Conservation (phyloP, 1,140 invertebrate genomes). For the Drosophila sp. region DNA sequence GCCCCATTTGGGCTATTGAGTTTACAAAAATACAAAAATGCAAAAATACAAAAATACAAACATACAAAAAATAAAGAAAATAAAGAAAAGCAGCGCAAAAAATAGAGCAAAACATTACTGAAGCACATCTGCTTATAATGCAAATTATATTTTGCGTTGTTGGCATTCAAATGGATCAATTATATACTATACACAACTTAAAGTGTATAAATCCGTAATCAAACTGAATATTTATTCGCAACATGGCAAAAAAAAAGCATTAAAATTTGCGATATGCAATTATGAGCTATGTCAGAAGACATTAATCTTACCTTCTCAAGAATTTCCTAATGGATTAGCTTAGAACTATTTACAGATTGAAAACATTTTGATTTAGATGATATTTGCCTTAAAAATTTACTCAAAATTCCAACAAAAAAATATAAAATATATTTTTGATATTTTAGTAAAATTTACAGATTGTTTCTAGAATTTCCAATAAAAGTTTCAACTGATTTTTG, state of each 20-base stretch:
- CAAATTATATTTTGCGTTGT: conserved; percentile 79
- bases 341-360: conserved; percentile 20
- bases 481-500: too few relatives aligned
- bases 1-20: conserved; percentile 52
- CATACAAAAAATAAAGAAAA: conserved; percentile 25
- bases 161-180: conserved; percentile 61
- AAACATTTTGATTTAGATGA: neutral
- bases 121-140: conserved; percentile 49
- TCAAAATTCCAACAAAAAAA: neutral
- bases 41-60: too few relatives aligned
- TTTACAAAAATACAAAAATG: too few relatives aligned
- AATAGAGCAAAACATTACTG: conserved; percentile 22
- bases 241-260: conserved; percentile 18
- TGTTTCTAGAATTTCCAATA: neutral
- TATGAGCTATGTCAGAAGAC: neutral
- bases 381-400: too few relatives aligned
- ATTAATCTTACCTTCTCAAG: neutral
- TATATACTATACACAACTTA: conserved; percentile 17
- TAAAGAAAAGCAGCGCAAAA: conserved; percentile 40
- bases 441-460: neutral
- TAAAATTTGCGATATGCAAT: conserved; percentile 5
- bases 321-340: conserved; percentile 12
- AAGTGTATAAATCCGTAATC: conserved; percentile 5
- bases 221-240: conserved; percentile 19
- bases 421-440: too few relatives aligned